Evolutionary conservation across 2,113 vertebrate genomes (phyloP), one percentile per base, ranked within the genome.

Genomic region (Anoplopoma fimbria): DNA sequence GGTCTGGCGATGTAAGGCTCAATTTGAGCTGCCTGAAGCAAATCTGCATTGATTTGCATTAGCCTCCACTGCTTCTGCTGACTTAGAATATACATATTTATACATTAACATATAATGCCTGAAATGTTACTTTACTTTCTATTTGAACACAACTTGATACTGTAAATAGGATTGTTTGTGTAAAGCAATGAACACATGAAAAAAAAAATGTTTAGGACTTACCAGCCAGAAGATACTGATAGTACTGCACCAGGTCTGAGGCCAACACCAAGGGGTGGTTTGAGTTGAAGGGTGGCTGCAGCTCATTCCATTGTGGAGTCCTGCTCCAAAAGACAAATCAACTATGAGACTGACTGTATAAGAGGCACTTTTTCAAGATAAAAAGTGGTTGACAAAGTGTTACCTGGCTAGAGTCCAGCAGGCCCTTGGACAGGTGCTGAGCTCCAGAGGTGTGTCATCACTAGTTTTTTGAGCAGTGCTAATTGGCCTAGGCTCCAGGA

Each of bases 221-320:
- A 99, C 97, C 97, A 87, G 96, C 95, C 58, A 98, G 95, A 78
- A 98, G 96, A 90, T 96, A 97, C 87, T 99, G 97, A 89, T 96
- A 98, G 92, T 97, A 97, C 93, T 99, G 98, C 36, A 99, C 98
- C 4, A 97, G 95, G 91, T 99, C 98, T 21, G 98, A 97, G 74
- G 98, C 97, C 58, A 98, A 93, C 83, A 99, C 96, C 90, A 99
- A 91, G 6, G 97, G 97, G 91, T 99, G 98, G 93, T 96, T 99
- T 88, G 96, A 95, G 92, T 96, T 97, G 95, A 99, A 99, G 51
- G 98, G 98, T 60, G 97, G 98, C 92, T 99, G 98, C 67, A 99
- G 95, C 83, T 99, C 98, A 87, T 98, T 99, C 98, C 98, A 99
- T 84, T 98, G 98, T 70, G 97, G 98, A 61, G 98, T 99, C 95